phyloP scores from a whole-genome alignment of 2,113 vertebrate species.

The Synodontis membranacea region DNA sequence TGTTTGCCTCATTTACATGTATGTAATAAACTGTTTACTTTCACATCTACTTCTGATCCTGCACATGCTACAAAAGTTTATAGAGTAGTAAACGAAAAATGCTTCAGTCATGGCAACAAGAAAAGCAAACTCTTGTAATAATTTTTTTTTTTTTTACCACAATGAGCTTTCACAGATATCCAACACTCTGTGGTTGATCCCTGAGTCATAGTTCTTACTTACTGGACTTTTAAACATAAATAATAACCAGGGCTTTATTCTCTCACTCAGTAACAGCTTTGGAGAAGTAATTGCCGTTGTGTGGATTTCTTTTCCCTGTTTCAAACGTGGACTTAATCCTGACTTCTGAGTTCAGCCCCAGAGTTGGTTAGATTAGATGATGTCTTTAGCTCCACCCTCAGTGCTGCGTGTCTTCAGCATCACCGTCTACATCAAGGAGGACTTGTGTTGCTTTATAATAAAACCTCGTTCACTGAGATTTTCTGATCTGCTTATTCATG shows the following conservation, averaged over 20 bases:
- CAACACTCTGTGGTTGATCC: not conserved
- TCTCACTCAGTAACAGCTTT: not conserved
- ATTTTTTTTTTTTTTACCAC: not conserved
- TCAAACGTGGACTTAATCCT: not conserved
- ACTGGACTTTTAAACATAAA: not conserved
- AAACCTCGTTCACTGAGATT: not conserved
- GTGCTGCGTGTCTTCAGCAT: not conserved
- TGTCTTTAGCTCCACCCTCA: not conserved
- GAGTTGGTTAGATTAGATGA: not conserved
- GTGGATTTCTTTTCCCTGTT: not conserved
- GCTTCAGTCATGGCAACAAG: not conserved
- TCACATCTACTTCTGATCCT: too few relatives aligned
- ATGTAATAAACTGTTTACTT: too few relatives aligned
- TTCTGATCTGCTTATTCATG: not conserved
- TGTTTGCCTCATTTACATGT: too few relatives aligned
- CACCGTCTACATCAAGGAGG: not conserved
- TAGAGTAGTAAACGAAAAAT: too few relatives aligned
- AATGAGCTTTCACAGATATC: not conserved
- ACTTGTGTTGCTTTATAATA: not conserved
- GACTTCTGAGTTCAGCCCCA: not conserved
- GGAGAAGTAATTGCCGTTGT: not conserved
- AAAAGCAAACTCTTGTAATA: not conserved
- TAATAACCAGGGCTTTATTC: not conserved
- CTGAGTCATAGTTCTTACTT: not conserved
- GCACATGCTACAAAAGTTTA: too few relatives aligned